Conservation (phyloP, 2,888 invertebrate species). For the Ornithoptera alexandrae region DNA sequence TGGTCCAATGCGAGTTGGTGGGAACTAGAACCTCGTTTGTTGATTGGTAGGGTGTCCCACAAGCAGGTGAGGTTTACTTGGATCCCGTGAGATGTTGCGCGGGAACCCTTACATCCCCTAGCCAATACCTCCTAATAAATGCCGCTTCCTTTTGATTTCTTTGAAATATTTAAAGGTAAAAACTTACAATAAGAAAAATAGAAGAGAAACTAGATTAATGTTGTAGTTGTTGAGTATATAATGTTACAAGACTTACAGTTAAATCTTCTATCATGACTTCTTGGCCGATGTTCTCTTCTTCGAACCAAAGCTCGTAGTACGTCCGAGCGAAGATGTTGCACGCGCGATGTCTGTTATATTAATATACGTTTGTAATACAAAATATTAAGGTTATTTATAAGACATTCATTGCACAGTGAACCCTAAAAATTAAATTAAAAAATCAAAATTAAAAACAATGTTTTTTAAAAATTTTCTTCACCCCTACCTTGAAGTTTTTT, state of each 20-base stretch:
- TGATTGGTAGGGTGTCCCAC: no score
- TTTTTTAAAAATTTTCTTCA: no score
- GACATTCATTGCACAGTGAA: not conserved
- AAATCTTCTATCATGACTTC: conserved; percentile 99
- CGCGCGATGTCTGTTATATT: conserved; percentile 92
- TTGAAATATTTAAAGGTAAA: no score
- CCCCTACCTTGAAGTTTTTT: no score
- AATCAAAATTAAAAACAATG: not conserved
- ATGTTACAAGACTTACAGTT: conserved; percentile 81
- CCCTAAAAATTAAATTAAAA: not conserved
- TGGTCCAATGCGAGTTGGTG: no score
- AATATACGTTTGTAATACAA: not conserved
- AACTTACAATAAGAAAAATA: not conserved
- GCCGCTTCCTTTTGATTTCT: no score
- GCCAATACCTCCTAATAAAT: no score
- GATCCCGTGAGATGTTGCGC: no score
- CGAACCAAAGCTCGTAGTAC: conserved; percentile 96
- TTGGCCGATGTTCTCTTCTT: conserved; percentile 97
- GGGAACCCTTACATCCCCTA: no score
- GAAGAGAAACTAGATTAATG: not conserved
- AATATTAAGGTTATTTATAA: not conserved
- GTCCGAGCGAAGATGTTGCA: conserved; percentile 98
- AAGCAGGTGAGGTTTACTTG: no score
- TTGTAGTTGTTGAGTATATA: not conserved
- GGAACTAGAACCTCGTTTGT: no score